Evolutionary conservation across 2,113 vertebrate genomes (phyloP).

Genomic region (Candoia aspera): DNA sequence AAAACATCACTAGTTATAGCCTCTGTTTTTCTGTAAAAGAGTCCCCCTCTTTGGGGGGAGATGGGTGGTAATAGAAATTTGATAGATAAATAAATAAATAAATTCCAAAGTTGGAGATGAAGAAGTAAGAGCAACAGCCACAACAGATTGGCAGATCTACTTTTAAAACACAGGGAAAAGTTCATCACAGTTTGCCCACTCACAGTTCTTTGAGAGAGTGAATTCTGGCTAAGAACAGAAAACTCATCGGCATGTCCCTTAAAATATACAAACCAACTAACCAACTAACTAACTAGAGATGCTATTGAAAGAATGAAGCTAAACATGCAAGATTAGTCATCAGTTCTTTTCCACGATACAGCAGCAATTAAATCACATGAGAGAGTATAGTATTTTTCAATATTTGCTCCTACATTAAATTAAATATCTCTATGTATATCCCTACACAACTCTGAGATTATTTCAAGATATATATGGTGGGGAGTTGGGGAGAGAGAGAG

Average conservation of each 20-base stretch:
- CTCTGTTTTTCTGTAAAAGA: background rate
- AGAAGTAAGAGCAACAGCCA: background rate
- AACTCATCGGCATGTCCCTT: background rate
- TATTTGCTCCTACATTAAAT: background rate
- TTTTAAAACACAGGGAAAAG: background rate
- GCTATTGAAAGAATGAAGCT: background rate
- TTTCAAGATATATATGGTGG: background rate
- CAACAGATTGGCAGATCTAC: background rate
- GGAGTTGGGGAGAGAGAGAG: too few relatives aligned
- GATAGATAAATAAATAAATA: too few relatives aligned
- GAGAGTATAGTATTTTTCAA: too few relatives aligned
- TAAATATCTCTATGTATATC: background rate
- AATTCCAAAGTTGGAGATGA: background rate
- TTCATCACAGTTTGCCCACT: background rate
- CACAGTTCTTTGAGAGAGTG: background rate
- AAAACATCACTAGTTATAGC: background rate
- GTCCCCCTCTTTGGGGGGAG: too few relatives aligned
- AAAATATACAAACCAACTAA: background rate
- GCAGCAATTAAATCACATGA: constrained; percentile 1
- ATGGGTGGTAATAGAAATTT: too few relatives aligned
- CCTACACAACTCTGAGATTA: background rate
- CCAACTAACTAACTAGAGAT: background rate
- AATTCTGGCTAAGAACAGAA: background rate
- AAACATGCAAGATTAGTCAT: background rate
- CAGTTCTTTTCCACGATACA: background rate